These are phyloP conservation scores for Chamaea fasciata DNA, from an alignment of 2,113 vertebrate species.

Conservation along the genomic window DNA sequence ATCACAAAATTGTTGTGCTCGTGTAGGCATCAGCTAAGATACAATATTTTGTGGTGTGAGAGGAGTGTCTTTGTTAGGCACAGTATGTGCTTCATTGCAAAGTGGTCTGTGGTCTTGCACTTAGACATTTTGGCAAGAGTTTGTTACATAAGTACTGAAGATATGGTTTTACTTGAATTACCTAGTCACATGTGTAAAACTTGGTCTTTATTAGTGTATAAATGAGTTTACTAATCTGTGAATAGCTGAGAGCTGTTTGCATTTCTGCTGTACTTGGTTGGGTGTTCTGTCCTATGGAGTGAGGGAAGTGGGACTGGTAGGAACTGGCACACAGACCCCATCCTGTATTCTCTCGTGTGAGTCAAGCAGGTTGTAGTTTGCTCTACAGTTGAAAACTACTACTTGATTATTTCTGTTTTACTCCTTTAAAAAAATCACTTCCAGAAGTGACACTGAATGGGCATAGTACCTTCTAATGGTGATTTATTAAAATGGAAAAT, in stretches of 20 bases:
- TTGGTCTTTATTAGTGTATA: not conserved
- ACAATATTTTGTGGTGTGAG: not conserved
- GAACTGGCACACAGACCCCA: not conserved
- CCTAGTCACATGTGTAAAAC: not conserved
- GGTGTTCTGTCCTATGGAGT: rapidly evolving
- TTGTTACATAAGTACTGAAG: not conserved
- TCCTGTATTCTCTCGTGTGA: rapidly evolving
- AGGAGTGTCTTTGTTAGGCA: not conserved
- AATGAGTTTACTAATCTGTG: not conserved
- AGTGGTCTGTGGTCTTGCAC: not conserved
- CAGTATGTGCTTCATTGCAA: not conserved
- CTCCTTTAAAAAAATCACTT: not conserved
- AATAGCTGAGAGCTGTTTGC: not conserved
- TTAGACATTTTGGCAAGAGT: not conserved
- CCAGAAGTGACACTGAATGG: rapidly evolving
- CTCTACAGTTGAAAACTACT: not conserved
- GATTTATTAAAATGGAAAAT: not conserved
- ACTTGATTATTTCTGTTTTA: not conserved
- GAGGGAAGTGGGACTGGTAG: not conserved
- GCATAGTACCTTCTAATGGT: not conserved
- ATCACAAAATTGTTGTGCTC: not conserved
- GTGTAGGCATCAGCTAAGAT: not conserved
- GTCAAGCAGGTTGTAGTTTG: not conserved
- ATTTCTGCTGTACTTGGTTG: not conserved
- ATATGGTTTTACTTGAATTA: not conserved